These are phyloP conservation scores for Drosophila nikananu DNA, from an alignment of 1,140 invertebrate species.

Conservation along the genomic window DNA sequence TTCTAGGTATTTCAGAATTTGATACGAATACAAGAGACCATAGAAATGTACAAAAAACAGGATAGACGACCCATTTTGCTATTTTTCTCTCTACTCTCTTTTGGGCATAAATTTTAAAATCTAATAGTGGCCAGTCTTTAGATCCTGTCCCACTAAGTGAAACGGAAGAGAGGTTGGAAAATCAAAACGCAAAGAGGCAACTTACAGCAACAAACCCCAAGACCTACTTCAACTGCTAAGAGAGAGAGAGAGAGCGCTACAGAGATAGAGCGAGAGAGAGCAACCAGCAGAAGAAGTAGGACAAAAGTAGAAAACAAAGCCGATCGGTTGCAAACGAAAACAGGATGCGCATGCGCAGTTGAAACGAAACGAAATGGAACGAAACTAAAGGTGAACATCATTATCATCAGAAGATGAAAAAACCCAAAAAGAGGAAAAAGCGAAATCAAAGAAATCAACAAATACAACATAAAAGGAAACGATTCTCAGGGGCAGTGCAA, in stretches of 20 bases:
- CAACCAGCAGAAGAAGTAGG: slow-evolving; percentile 30
- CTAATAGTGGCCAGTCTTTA: slow-evolving; percentile 52
- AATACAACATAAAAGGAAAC: slow-evolving; percentile 82
- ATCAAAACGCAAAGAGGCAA: slow-evolving; percentile 28
- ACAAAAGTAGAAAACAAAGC: slow-evolving; percentile 63
- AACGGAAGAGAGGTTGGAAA: slow-evolving; percentile 66
- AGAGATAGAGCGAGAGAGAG: slow-evolving; percentile 10
- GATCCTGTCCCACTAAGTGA: slow-evolving; percentile 52
- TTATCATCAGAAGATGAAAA: slow-evolving; percentile 53
- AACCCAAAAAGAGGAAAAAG: slow-evolving; percentile 48
- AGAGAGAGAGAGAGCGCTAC: neutral
- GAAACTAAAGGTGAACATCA: slow-evolving; percentile 74
- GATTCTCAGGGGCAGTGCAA: slow-evolving; percentile 56
- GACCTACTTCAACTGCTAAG: slow-evolving; percentile 53
- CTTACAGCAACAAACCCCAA: slow-evolving; percentile 30
- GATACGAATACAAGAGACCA: neutral
- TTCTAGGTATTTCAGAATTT: neutral
- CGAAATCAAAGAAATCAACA: slow-evolving; percentile 81
- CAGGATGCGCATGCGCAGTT: slow-evolving; percentile 75
- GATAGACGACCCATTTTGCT: slow-evolving; percentile 54
- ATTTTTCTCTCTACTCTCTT: slow-evolving; percentile 10
- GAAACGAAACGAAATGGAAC: slow-evolving; percentile 55
- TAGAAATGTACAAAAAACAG: neutral
- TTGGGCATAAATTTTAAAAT: slow-evolving; percentile 49
- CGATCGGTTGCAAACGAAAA: slow-evolving; percentile 58